These are phyloP conservation scores for Choristoneura fumiferana DNA, from an alignment of 1,140 invertebrate genomes.

Conservation along the genomic window DNA sequence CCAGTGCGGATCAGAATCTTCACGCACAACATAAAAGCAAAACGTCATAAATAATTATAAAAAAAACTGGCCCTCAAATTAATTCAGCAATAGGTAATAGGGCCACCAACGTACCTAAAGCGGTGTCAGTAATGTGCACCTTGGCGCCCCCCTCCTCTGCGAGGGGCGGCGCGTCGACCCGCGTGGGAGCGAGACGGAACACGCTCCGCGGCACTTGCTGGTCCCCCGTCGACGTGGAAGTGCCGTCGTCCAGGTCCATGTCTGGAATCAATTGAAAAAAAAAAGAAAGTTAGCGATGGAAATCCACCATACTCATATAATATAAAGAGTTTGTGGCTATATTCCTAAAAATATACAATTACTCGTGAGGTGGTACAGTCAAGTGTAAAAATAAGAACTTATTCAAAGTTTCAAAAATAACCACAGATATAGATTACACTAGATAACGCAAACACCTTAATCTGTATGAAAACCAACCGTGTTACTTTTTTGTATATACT, in stretches of 20 bases:
- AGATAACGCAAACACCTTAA: no score
- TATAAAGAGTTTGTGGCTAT: neutral
- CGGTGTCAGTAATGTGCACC: neutral
- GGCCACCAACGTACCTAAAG: neutral
- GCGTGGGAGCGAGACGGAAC: constrained; percentile 14
- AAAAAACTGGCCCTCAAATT: no score
- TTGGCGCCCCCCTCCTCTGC: constrained; percentile 19
- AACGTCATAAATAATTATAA: neutral
- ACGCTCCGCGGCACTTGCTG: constrained; percentile 46
- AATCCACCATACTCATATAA: no score
- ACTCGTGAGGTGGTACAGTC: no score
- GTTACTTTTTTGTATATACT: no score
- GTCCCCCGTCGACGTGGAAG: constrained; percentile 55
- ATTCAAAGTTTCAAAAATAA: no score
- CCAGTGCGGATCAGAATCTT: no score
- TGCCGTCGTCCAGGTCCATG: constrained; percentile 50
- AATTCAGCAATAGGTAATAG: neutral
- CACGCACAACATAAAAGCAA: neutral
- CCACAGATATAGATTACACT: no score
- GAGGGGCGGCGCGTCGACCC: neutral
- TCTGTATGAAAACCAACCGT: no score
- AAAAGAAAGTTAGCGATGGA: neutral
- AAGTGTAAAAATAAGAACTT: no score
- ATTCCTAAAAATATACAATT: no score
- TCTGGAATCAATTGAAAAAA: constrained; percentile 36